Evolutionary conservation across 2,797 vertebrate genomes (phyloP), one percentile per base, ranked within the genome.

Genomic region (Megalops cyprinoides): DNA sequence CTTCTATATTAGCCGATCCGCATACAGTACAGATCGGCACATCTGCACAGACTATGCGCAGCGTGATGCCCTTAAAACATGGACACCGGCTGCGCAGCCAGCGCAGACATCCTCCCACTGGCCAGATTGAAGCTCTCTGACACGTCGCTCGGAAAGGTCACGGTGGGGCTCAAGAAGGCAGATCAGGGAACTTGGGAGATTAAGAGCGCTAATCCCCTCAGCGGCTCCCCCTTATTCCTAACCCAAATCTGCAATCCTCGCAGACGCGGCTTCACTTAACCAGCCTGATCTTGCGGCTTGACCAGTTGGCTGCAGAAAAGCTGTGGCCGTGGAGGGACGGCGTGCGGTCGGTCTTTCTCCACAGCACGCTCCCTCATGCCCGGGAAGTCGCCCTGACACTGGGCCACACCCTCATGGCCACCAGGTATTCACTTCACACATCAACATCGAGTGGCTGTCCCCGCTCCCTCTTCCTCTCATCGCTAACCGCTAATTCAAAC

Each of bases 161-260:
- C 37, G 31, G 74, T 12, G 0, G 37, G 71, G 56, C 79, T 80
- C 71, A 60, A 80, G 42, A 60, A 25, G 71, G 53, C 31, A 34
- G 62, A 74, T 82, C 79, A 79, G 74, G 76, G 76, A 74, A 73
- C 75, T 76, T 51, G 20, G 60, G 74, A 69, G 76, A 77, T 79
- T 81, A 80, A 73, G 8, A 46, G 39, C 69, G 49, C 58, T 82
- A 86, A 82, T 82, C 83, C 81, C 12, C 46, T 39, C n/a, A 25
- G 56, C 60, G 28, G 9, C 67, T 51, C 31, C 28, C 15, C 74
- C 67, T 10, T 42, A 53, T 79, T 74, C 74, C 25, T 55, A 65
- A 80, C 78, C 82, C 74, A 77, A 77, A 83, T 80, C 78, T 83
- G 34, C 46, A 69, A 71, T 75, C 49, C 60, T n/a, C 42, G 2